Percentiles rank a stretch among this genome's conserved stretches.
Conservation (phyloP, 2,797 vertebrate genomes). For the Cossypha dichroa region DNA sequence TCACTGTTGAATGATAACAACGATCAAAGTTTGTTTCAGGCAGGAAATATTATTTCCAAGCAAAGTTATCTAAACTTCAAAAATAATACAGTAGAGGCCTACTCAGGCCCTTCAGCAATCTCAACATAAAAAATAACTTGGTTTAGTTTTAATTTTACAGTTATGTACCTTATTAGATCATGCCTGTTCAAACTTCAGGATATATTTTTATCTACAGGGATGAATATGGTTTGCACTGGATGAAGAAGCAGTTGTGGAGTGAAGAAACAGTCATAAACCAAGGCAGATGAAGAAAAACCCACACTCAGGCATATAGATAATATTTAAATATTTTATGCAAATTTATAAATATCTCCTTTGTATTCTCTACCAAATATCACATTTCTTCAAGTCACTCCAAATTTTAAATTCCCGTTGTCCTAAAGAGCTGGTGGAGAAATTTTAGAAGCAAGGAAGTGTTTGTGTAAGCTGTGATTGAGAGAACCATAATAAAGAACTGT, state of each 20-base stretch:
- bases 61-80: not conserved
- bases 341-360: not conserved
- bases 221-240: not conserved
- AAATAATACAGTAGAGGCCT: not conserved
- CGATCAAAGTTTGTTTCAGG: not conserved
- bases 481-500: not conserved
- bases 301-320: not conserved
- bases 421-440: not conserved
- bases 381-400: not conserved
- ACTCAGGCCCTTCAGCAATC: not conserved
- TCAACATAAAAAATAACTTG: not conserved
- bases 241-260: not conserved
- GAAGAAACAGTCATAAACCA: not conserved
- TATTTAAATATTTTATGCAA: not conserved
- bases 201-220: not conserved
- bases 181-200: not conserved
- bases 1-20: not conserved
- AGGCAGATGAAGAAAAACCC: not conserved
- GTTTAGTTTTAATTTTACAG: not conserved
- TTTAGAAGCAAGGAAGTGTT: not conserved
- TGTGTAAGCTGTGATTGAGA: not conserved
- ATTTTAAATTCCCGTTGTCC: not conserved
- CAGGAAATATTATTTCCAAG: not conserved
- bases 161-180: not conserved
- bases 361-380: not conserved